Evolutionary conservation across 2,888 invertebrate genomes (phyloP), one percentile per base, ranked within the genome.

Genomic region (Lasioglossum marginatum): DNA sequence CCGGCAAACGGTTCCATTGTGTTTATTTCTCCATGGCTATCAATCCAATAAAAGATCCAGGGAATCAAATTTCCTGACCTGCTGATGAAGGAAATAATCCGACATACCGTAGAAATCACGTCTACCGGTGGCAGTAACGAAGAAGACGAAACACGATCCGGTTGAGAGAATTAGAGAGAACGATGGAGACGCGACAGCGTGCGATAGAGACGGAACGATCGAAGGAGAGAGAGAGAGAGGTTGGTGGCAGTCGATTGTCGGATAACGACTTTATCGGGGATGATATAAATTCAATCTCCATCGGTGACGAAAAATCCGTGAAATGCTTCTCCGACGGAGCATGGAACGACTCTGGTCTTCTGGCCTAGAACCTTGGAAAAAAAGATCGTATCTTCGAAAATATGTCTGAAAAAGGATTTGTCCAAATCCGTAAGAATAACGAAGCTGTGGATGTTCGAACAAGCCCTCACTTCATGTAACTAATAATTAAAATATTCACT

Each of bases 301-400:
- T 81, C 70, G 82, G 88, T 82, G 89, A 83, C 81, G 89, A 88
- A 89, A 90, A 87, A 81, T 86, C 86, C 71, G 83, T 77, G 80
- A 77, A 81, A 70, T 23, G 48, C 81, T 81, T 63, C 57, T 63
- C n/a, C 31, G 79, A 45, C 45, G 72, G 77, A n/a, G 73, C 5
- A 1, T 19, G 19, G 23, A 8, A n/a, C 70, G 12, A n/a, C n/a
- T n/a, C 12, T 12, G 57, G 57, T 52, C 52, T 52, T 52, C 52
- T 23, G 23, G 8, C 12, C 4, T 4, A 1, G 12, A 57, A n/a
- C n/a, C 57, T 57, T 12, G 57, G 12, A 57, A 57, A 57, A 57
- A n/a, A 45, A 16, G 16, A 1, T 19, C 4, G 45, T 45, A 19
- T 45, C 16, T 45, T 16, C 5, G 1, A 45, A 45, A 14, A 14